Evolutionary conservation across 2,797 vertebrate genomes (phyloP), one percentile per base, ranked within the genome.

Genomic region (Fringilla coelebs): DNA sequence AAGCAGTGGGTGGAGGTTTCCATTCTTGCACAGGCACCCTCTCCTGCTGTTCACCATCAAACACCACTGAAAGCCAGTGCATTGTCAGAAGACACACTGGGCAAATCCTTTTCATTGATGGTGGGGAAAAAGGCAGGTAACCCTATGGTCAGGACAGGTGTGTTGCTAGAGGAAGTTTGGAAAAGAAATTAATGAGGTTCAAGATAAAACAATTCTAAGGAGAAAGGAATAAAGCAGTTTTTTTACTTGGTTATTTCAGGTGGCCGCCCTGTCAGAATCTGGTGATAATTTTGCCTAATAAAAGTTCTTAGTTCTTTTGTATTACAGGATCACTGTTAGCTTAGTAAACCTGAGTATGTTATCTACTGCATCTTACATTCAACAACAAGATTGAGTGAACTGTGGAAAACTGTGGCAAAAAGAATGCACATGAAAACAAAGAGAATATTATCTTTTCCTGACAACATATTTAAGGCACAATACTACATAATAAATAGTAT

Each of bases 11-110:
- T 74, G 16, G n/a, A 52, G 24, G 17, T 71, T 81, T 89, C 14
- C 17, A 6, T 22, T 68, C 63, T 72, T 52, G 7, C 20, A 36
- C 24, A 31, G 17, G 28, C 5, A 82, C 3, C 3, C 13, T 41
- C 11, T 60, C 63, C 32, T 63, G 18, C 34, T 55, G 10, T 3
- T 43, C 28, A 28, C 14, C 25, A 40, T 11, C 3, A 54, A 55
- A 67, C 10, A 52, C 17, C 14, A 14, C 0, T n/a, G 63, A 57
- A 55, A 68, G 17, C 29, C 46, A 67, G 28, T 8, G 19, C 15
- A 28, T 7, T 0, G 0, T 19, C 28, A 79, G 15, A 52, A 55
- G 10, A 45, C 3, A 21, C 13, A 18, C 9, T 65, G 41, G 9
- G 2, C 4, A 13, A 88, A 73, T 32, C 21, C 3, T 2, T 38